Conservation (phyloP, 2,113 vertebrate genomes). For the zebrafish (Danio rerio) region DNA sequence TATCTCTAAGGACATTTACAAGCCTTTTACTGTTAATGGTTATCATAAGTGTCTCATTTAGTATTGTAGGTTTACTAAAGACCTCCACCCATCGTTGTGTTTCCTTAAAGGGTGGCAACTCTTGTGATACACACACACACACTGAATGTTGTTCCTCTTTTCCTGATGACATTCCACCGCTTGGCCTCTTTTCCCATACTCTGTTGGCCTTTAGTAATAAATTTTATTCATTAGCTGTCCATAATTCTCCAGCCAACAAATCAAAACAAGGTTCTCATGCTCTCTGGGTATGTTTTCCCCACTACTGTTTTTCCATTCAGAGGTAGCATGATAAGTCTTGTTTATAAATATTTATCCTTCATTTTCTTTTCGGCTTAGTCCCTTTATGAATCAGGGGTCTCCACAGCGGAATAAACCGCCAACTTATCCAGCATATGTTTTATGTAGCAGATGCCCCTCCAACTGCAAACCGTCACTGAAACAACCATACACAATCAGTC, state of each 20-base stretch:
- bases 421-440: too few species aligned
- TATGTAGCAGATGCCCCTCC: too few species aligned
- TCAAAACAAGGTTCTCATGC: constrained; percentile 21
- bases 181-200: not conserved
- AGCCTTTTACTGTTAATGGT: constrained; percentile 43
- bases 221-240: not conserved
- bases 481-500: too few species aligned
- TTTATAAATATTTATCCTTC: too few species aligned
- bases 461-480: too few species aligned
- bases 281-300: not conserved
- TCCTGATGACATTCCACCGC: constrained; percentile 40
- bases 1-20: not conserved
- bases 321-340: not conserved
- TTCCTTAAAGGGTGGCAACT: constrained; percentile 75
- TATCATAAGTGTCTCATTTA: constrained; percentile 51
- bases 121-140: constrained; percentile 50
- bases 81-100: constrained; percentile 69
- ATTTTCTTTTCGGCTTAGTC: too few species aligned
- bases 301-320: not conserved
- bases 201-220: not conserved
- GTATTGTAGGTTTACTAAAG: constrained; percentile 54
- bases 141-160: constrained; percentile 63
- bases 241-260: not conserved
- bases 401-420: too few species aligned
- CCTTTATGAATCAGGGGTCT: too few species aligned